Conservation (phyloP, 2,888 invertebrate genomes). For the Lasioglossum lativentre region DNA sequence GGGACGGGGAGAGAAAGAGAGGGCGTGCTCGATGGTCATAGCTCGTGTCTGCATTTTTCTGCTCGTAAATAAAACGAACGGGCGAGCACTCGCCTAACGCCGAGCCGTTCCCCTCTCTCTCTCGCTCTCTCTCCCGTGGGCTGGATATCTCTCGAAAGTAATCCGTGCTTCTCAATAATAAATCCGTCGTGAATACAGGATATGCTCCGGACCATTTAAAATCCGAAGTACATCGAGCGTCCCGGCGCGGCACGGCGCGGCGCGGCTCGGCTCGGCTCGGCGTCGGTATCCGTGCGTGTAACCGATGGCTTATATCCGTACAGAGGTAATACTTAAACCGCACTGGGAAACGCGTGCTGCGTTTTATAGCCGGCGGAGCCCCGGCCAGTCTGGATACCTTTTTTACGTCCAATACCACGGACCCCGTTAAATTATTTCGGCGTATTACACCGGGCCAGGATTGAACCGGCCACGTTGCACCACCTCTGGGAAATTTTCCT, state of each 20-base stretch:
- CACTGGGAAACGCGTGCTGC: constrained; percentile 46
- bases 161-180: constrained; percentile 77
- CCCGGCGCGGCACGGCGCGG: constrained; percentile 14
- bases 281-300: constrained; percentile 53
- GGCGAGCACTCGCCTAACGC: not conserved
- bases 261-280: constrained; percentile 27
- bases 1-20: not conserved
- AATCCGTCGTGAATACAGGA: constrained; percentile 73
- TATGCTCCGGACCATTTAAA: constrained; percentile 51
- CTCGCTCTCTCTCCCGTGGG: not conserved
- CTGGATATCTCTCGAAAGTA: constrained; percentile 68
- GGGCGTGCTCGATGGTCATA: constrained; percentile 58
- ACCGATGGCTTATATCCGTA: constrained; percentile 51
- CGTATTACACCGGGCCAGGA: constrained; percentile 44
- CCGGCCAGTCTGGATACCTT: constrained; percentile 46
- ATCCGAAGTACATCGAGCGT: constrained; percentile 59
- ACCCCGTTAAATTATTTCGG: constrained; percentile 57
- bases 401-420: constrained; percentile 53
- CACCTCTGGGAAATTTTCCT: constrained; percentile 20
- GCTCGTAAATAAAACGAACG: constrained; percentile 69
- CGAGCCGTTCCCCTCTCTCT: constrained; percentile 19
- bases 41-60: constrained; percentile 69
- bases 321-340: constrained; percentile 58
- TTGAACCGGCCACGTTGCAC: constrained; percentile 48
- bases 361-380: constrained; percentile 46